Evolutionary conservation across 2,113 vertebrate species (phyloP), one percentile per base, ranked within the genome.

Genomic region (Morone saxatilis): DNA sequence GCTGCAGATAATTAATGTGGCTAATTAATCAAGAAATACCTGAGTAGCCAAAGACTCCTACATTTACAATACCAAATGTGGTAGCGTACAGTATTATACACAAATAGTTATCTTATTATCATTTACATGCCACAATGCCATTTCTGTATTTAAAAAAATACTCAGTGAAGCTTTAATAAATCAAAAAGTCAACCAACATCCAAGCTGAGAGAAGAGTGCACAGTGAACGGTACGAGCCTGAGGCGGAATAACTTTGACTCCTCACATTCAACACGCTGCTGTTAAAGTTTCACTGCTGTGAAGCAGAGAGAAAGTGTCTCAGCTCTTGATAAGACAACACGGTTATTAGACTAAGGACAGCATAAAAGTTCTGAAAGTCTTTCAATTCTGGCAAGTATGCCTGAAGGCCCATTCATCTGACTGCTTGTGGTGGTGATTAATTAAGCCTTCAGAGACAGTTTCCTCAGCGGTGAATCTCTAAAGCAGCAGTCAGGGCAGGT

Each of bases 381-480:
- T 78, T 87, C 71, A 85, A 73, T 86, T 75, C 53, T 19, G 65
- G 68, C 25, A 76, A 85, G 71, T 68, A 25, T 25, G 89, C 89
- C 91, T 90, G 65, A 72, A 86, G 93, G 81, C 80, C 83, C 63
- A 65, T 87, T 90, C 85, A 69, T 82, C 73, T 69, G 67, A 45
- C 70, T 82, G 68, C 75, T 76, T 60, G 79, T 83, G 80, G 57
- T 71, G 54, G 77, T 81, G 87, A 92, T 92, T 93, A 93, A 94
- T 94, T 90, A 92, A 84, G 80, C 79, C 83, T 57, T 76, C 78
- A 74, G 86, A 92, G 88, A 85, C 78, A 0, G n/a, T 69, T 79
- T 83, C 76, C 86, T 79, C 69, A 43, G 83, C 2, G 41, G 71
- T 81, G 78, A 86, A 65, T 89, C 80, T 76, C 76, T 71, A 13